Conservation (phyloP, 2,113 vertebrate species). For the Alosa alosa region DNA sequence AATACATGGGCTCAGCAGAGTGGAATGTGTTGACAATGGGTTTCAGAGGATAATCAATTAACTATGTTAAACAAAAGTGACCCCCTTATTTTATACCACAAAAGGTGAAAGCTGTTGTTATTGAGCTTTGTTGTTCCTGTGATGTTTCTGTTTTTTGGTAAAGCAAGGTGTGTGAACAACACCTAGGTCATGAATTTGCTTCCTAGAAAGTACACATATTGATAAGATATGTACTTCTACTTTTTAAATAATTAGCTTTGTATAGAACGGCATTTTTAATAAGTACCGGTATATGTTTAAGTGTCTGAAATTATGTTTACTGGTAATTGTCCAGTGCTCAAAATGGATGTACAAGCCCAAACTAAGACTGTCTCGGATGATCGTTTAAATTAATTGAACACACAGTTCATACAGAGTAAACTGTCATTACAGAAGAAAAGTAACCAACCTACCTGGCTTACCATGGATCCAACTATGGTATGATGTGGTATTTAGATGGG, state of each 20-base stretch:
- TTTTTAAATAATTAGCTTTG: not conserved
- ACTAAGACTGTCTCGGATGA: too few species aligned
- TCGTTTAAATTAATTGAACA: too few species aligned
- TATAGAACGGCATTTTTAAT: not conserved
- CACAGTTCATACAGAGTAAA: too few species aligned
- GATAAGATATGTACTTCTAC: not conserved
- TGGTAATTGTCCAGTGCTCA: too few species aligned
- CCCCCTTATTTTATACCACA: not conserved
- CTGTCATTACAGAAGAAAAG: too few species aligned
- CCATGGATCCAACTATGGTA: too few species aligned
- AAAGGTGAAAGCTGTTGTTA: not conserved
- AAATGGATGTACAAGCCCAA: too few species aligned
- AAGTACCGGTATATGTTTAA: too few species aligned
- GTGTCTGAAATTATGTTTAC: too few species aligned
- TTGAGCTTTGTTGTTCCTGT: not conserved
- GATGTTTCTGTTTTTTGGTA: not conserved
- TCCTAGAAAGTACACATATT: not conserved
- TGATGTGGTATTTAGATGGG: not conserved
- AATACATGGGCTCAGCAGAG: constrained; percentile 5
- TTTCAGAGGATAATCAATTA: not conserved
- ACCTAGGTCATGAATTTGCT: not conserved
- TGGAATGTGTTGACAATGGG: not conserved
- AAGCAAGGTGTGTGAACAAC: not conserved
- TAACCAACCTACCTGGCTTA: too few species aligned
- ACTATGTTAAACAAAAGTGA: not conserved